Evolutionary conservation across 2,797 vertebrate species (phyloP).

Genomic region (Rhyacichthys aspro): DNA sequence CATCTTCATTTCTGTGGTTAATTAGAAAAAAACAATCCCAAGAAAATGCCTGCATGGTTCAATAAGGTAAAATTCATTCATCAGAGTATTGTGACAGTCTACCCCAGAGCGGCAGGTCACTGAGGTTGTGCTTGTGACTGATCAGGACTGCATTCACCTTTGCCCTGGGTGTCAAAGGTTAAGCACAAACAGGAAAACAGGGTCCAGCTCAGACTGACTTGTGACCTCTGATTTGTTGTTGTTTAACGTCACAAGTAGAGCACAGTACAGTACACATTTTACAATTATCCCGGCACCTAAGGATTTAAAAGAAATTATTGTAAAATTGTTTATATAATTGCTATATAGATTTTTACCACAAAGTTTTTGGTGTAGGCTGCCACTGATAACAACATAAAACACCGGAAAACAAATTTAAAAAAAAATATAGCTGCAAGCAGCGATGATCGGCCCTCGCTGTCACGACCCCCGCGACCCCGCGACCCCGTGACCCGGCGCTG

Average conservation of each 20-base stretch:
- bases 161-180: conserved; percentile 53
- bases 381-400: too few species aligned
- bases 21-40: not conserved
- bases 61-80: not conserved
- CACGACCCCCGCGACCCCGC: too few species aligned
- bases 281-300: not conserved
- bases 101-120: conserved; percentile 2
- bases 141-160: conserved; percentile 46
- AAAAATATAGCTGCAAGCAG: too few species aligned
- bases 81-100: conserved; percentile 5
- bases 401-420: too few species aligned
- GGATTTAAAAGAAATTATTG: too few species aligned
- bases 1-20: not conserved
- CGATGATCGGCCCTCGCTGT: too few species aligned
- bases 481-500: too few species aligned
- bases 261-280: not conserved
- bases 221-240: conserved; percentile 24
- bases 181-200: conserved; percentile 43
- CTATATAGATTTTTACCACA: too few species aligned
- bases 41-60: not conserved
- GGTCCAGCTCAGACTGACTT: conserved; percentile 1
- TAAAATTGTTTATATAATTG: too few species aligned
- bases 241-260: not conserved
- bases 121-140: conserved; percentile 36
- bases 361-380: too few species aligned